Evolutionary conservation across 2,797 vertebrate genomes (phyloP), one percentile per base, ranked within the genome.

Genomic region (Diplodus puntazzo): DNA sequence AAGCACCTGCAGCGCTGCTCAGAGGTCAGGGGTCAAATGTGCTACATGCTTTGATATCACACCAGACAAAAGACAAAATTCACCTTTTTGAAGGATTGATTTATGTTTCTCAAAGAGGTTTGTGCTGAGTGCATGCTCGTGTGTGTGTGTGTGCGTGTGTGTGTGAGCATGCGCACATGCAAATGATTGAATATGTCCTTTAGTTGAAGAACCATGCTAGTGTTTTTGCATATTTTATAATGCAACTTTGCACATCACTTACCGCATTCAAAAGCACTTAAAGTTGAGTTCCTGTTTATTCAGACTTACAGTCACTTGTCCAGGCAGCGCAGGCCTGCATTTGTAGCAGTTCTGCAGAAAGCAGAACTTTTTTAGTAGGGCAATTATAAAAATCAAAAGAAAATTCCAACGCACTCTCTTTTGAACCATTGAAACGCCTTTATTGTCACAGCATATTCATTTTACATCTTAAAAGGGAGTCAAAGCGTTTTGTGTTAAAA

Each of bases 1-100:
- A 75, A 48, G 17, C 66, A 58, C 77, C 76, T 66, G 49, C 61
- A 63, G 74, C 12, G 70, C 17, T 74, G 52, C 67, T 50, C 58
- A 57, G 77, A 85, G 75, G 54, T 80, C 75, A 85, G 73, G 59
- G 76, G 61, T 82, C 54, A 75, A 82, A 80, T 49, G 61, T 63
- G 60, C 64, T 20, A 13, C 52, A 30, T 52, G 62, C 53, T 88
- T 58, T 80, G 72, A 79, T 83, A 64, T 57, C 23, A 17, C n/a
- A 70, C 12, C 48, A 83, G 57, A 68, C 20, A 52, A 79, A 83
- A 77, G 49, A 27, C 21, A 7, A 75, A 23, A 63, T 25, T 59
- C 25, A 30, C 58, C 34, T 45, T 75, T 88, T 78, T 85, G 50
- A 85, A 72, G 53, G 42, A 58, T 65, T 58, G 64, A 73, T 73